phyloP scores from a whole-genome alignment of 2,113 vertebrate species.

The Notechis scutatus region DNA sequence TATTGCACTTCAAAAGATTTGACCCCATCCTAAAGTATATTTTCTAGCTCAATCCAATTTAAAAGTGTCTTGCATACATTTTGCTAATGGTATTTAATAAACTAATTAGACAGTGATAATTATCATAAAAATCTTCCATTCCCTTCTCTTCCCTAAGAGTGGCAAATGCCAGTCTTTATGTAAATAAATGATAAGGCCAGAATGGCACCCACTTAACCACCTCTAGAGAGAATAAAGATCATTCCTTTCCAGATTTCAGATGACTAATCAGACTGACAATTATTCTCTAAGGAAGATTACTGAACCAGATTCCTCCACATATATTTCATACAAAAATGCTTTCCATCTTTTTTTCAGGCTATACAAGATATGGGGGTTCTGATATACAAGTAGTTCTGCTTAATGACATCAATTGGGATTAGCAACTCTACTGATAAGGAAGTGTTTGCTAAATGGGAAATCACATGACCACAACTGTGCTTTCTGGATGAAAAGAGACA shows the following conservation, averaged over 20 bases:
- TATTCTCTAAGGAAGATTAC: not conserved
- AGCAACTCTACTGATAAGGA: not conserved
- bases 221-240: not conserved
- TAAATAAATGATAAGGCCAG: not conserved
- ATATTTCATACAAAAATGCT: not conserved
- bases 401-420: not conserved
- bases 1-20: not conserved
- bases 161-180: not conserved
- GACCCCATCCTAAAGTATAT: not conserved
- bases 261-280: not conserved
- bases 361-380: not conserved
- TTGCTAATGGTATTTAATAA: not conserved
- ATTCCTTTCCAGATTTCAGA: not conserved
- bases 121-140: not conserved
- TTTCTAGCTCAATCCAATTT: not conserved
- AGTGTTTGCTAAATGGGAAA: not conserved
- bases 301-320: not conserved
- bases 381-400: not conserved
- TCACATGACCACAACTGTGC: not conserved
- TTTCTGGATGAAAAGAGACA: not conserved
- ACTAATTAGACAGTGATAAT: not conserved
- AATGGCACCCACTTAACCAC: not conserved
- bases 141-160: not conserved
- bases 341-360: not conserved
- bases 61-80: not conserved